phyloP scores from a whole-genome alignment of 1,140 invertebrate species.

The Eulimnadia texana region DNA sequence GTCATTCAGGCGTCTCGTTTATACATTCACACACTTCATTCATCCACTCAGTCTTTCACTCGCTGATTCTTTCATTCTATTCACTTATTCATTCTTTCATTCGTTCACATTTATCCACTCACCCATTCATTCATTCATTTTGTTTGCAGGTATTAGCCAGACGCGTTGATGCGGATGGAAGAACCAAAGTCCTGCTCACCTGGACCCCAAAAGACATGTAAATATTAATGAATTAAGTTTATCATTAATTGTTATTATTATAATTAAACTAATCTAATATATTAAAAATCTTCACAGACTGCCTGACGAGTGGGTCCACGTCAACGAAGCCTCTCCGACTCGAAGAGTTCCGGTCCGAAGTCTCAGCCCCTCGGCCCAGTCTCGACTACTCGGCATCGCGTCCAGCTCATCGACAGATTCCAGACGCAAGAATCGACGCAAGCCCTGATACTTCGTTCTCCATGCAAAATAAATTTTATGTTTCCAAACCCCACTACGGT shows the following conservation, averaged over 20 bases:
- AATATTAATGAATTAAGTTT: conserved; percentile 29
- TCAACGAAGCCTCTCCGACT: conserved; percentile 32
- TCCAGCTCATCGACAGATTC: too few relatives aligned
- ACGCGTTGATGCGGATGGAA: conserved; percentile 42
- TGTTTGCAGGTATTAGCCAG: conserved; percentile 40
- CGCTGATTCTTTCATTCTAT: too few relatives aligned
- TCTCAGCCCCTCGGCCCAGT: not conserved
- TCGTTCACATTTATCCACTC: not conserved
- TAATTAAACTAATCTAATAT: not conserved
- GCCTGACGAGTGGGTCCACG: conserved; percentile 44
- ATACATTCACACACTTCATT: too few relatives aligned
- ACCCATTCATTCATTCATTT: not conserved
- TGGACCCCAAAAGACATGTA: conserved; percentile 55
- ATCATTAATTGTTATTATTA: not conserved
- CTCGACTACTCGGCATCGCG: not conserved
- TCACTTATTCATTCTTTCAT: not conserved
- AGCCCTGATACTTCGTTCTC: too few relatives aligned
- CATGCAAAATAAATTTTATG: too few relatives aligned
- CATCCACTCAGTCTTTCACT: too few relatives aligned
- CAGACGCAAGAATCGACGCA: not conserved
- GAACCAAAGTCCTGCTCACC: conserved; percentile 42
- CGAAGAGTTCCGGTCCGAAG: not conserved
- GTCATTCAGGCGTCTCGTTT: too few relatives aligned
- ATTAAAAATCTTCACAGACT: conserved; percentile 31
- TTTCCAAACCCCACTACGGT: too few relatives aligned